A percentile compares a stretch with the other conserved stretches of the same genome.
Evolutionary conservation across 2,888 invertebrate genomes (phyloP).

Genomic region (Ashinkailepas kermadecensis): DNA sequence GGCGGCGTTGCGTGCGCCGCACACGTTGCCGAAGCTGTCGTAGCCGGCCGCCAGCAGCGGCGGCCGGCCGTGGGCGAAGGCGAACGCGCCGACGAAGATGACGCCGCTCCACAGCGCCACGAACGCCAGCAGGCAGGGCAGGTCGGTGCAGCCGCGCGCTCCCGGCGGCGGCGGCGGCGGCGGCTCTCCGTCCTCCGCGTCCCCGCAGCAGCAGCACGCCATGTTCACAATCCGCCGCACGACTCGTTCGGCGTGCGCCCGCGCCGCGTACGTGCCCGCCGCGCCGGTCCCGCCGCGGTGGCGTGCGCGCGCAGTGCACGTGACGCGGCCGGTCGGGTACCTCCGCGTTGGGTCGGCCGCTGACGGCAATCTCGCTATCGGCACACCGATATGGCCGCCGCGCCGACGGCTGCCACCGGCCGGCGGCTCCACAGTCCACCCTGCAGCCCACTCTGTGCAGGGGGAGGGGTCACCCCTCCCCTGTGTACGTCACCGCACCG

Average conservation of each 20-base stretch:
- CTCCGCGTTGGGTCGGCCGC: too few species aligned
- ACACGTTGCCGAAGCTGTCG: conserved; percentile 91
- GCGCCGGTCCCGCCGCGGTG: neutral
- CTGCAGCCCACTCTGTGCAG: too few species aligned
- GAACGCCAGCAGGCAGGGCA: conserved; percentile 70
- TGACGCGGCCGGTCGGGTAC: too few species aligned
- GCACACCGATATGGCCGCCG: too few species aligned
- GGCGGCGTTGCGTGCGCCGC: conserved; percentile 74
- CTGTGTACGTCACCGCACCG: too few species aligned
- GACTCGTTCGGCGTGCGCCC: neutral
- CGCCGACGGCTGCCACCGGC: too few species aligned
- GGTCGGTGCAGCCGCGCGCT: conserved; percentile 66
- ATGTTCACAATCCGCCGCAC: neutral
- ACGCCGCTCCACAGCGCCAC: conserved; percentile 43
- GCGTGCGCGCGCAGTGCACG: too few species aligned
- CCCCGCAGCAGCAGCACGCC: conserved; percentile 1
- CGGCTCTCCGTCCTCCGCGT: neutral
- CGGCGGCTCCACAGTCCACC: too few species aligned
- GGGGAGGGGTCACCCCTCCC: too few species aligned
- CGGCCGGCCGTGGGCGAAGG: conserved; percentile 80
- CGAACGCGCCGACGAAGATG: conserved; percentile 55
- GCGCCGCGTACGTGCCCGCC: neutral
- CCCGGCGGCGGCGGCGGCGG: conserved; percentile 27
- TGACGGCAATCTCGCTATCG: too few species aligned
- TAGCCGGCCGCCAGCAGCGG: conserved; percentile 78